Base-by-base conservation (phyloP, 2,113 vertebrate genomes). In the Laterallus jamaicensis region DNA sequence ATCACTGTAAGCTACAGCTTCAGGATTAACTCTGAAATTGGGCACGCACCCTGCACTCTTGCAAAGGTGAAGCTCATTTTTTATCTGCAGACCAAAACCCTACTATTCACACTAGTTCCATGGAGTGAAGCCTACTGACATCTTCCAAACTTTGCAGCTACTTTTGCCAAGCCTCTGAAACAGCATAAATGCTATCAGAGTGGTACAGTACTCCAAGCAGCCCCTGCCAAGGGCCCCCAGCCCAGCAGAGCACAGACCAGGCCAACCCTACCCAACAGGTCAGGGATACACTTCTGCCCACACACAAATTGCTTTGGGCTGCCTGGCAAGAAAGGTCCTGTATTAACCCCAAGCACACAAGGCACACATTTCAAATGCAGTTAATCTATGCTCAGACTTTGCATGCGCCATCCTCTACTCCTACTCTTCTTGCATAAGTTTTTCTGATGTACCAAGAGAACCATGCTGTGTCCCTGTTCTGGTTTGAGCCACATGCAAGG, bases 181-280 rank as follows among this genome's bases (percentile, higher is more conserved):
- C 1, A 5, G 11, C 4, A 39, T 52, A 25, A 73, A 25, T 6
- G 19, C 17, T 9, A 15, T 12, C 12, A 37, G 39, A 55, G 39
- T 3, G 11, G 39, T 6, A 16, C 5, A 3, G n/a, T 1, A 8
- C 32, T 63, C 17, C 4, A 2, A 44, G 7, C 26, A 54, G 29
- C 19, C 29, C 17, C 22, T 15, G 50, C 25, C 50, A 25, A 2
- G 11, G 49, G 26, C 14, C 59, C 42, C 75, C n/a, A 15, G 42
- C 49, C 25, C 18, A 12, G 19, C 3, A 2, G 31, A 60, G 10
- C 29, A 32, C 66, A 12, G 31, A 44, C 39, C 28, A 32, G 39
- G 32, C 8, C 55, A 78, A 54, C 3, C 4, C 44, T 52, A 32
- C 8, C 1, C 4, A 15, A 35, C 3, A 1, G 26, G 14, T 40